Percentiles rank a stretch among this genome's conserved stretches.
These are phyloP conservation scores for Zaprionus taronus DNA, from an alignment of 1,140 invertebrate genomes.

Conservation along the genomic window DNA sequence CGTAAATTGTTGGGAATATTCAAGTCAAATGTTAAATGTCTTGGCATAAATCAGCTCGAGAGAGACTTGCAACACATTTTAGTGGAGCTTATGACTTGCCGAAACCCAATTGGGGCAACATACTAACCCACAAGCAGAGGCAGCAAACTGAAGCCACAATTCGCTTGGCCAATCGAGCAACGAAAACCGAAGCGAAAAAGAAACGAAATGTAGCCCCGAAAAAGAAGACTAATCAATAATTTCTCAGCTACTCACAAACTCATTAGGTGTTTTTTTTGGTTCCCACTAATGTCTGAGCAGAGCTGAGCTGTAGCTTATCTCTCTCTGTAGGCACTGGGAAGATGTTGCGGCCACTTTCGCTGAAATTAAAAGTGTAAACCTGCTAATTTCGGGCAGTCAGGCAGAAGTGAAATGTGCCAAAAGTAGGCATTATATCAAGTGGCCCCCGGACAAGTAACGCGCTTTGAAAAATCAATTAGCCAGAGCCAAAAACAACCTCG, in stretches of 20 bases:
- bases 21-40: slow-evolving; percentile 54
- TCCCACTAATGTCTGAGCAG: slow-evolving; percentile 35
- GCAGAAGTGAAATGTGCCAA: slow-evolving; percentile 35
- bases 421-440: slow-evolving; percentile 3
- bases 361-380: slow-evolving; percentile 77
- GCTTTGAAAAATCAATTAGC: slow-evolving; percentile 73
- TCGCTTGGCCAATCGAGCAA: slow-evolving; percentile 2
- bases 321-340: background rate
- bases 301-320: slow-evolving; percentile 21
- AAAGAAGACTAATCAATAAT: slow-evolving; percentile 62
- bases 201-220: slow-evolving; percentile 11
- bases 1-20: slow-evolving; percentile 40
- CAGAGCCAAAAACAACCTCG: slow-evolving; percentile 22
- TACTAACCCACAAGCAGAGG: slow-evolving; percentile 60
- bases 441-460: slow-evolving; percentile 16
- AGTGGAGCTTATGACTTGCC: slow-evolving; percentile 18
- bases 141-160: slow-evolving; percentile 17
- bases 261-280: slow-evolving; percentile 62
- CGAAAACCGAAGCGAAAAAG: background rate
- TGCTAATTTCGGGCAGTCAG: slow-evolving; percentile 50
- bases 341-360: slow-evolving; percentile 63
- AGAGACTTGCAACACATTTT: slow-evolving; percentile 1
- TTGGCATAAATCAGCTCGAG: slow-evolving; percentile 26
- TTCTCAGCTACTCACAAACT: slow-evolving; percentile 72
- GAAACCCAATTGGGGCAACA: slow-evolving; percentile 38